Evolutionary conservation across 1,140 invertebrate species (phyloP).

Genomic region (Leptinotarsa texana): DNA sequence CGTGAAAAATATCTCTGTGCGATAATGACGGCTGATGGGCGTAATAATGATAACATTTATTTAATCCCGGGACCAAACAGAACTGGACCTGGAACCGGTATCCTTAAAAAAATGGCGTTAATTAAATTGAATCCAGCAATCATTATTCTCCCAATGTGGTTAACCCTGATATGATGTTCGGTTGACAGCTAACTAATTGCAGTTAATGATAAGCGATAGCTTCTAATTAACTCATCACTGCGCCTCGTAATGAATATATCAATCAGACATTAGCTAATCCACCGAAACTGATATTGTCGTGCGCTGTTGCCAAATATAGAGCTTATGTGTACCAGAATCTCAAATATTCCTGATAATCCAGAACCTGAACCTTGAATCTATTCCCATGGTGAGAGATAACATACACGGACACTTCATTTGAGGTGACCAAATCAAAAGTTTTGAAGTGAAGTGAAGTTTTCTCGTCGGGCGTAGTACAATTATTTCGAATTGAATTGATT

Average conservation of each 20-base stretch:
- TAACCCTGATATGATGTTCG: conserved; percentile 31
- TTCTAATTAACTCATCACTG: conserved; percentile 26
- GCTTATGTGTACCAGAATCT: no score
- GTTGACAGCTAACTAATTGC: conserved; percentile 38
- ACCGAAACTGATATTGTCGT: conserved; percentile 20
- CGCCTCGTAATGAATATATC: conserved; percentile 26
- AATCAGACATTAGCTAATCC: conserved; percentile 28
- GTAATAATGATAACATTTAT: background rate
- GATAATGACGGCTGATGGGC: background rate
- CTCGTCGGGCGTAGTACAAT: no score
- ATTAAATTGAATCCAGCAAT: conserved; percentile 37
- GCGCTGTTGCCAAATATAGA: conserved; percentile 14
- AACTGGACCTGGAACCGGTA: background rate
- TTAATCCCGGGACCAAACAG: background rate
- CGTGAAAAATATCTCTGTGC: background rate
- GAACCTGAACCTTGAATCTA: background rate
- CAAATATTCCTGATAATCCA: no score
- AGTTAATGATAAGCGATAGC: conserved; percentile 33
- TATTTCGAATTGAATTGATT: no score
- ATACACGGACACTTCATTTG: no score
- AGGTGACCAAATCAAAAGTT: no score
- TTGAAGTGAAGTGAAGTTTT: no score
- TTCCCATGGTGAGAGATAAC: background rate
- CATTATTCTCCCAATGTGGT: conserved; percentile 29
- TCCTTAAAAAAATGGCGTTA: conserved; percentile 29